Evolutionary conservation across 64 coral and sea anemone species (phyloP), one percentile per base, ranked within the genome.

Genomic region (Acropora yongei): DNA sequence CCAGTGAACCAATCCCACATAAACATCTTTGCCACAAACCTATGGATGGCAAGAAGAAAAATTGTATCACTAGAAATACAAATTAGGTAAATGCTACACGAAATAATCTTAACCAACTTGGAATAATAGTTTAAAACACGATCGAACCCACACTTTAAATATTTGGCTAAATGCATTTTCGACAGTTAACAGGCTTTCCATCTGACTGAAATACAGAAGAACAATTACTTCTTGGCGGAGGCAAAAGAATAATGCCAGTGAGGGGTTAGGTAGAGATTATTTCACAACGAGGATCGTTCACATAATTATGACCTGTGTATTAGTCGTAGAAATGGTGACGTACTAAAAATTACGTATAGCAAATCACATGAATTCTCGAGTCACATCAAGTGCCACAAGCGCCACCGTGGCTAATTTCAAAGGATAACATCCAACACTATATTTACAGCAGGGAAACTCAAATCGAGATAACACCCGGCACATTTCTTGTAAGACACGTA

Each of bases 1-100:
- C 92, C 92, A 88, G 95, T 88, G 78, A 97, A 88, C 95, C 95
- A 97, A 76, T 97, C 95, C 95, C 95, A 97, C 76, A 97, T 60
- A 91, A 97, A 97, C 95, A 97, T 97, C 71, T 97, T 97, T 72
- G 80, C 73, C 18, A 89, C 55, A 94, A 97, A 97, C 67, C 95
- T 97, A 88, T 1, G 63, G 88, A 68, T 11, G 49, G 44, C 14
- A n/a, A 68, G 60, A 17, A 79, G 19, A 7, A 65, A 61, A 13
- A 63, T 47, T 30, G 30, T 30, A 30, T 30, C 30, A 30, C 30
- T 30, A 30, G 30, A 10, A n/a, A 68, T 8, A 79, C 16, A 7
- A 46, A 18, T 2, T 47, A 1, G 4, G 39, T 46, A 18, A 5
- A 48, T 18, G 66, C 30, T 42, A 40, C 49, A 79, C 44, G 44